Percentiles rank a stretch among this genome's conserved stretches.
phyloP scores from a whole-genome alignment of 23 tunicate species.

The Botrylloides violaceus region DNA sequence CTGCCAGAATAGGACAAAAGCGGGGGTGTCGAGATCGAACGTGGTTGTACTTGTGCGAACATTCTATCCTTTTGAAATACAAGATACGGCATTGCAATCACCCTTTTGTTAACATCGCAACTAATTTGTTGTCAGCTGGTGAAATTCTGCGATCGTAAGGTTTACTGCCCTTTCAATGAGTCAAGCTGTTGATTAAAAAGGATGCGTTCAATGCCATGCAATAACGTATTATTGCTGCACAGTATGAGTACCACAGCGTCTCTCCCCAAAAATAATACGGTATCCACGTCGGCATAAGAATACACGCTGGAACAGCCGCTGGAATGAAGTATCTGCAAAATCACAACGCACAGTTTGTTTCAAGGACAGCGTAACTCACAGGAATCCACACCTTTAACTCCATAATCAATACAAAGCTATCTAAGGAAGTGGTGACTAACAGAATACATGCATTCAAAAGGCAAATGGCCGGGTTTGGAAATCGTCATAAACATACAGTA shows the following conservation, averaged over 20 bases:
- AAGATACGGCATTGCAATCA: too few species aligned
- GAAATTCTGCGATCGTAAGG: conserved; percentile 64
- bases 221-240: conserved; percentile 39
- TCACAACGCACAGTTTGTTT: neutral
- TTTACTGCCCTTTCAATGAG: conserved; percentile 51
- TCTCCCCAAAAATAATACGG: conserved; percentile 38
- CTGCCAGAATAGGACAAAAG: too few species aligned
- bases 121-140: conserved; percentile 65
- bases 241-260: conserved; percentile 29
- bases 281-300: conserved; percentile 18
- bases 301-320: conserved; percentile 6
- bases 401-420: too few species aligned
- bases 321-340: conserved; percentile 30
- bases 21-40: too few species aligned
- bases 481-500: too few species aligned
- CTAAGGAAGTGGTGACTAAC: too few species aligned
- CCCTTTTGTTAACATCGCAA: too few species aligned
- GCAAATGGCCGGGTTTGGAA: too few species aligned
- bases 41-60: too few species aligned
- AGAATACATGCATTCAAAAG: too few species aligned
- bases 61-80: too few species aligned
- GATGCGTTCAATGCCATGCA: conserved; percentile 28
- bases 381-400: too few species aligned
- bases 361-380: neutral
- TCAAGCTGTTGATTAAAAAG: conserved; percentile 73